Evolutionary conservation across 2,113 vertebrate species (phyloP), one percentile per base, ranked within the genome.

Genomic region (Ciconia maguari): DNA sequence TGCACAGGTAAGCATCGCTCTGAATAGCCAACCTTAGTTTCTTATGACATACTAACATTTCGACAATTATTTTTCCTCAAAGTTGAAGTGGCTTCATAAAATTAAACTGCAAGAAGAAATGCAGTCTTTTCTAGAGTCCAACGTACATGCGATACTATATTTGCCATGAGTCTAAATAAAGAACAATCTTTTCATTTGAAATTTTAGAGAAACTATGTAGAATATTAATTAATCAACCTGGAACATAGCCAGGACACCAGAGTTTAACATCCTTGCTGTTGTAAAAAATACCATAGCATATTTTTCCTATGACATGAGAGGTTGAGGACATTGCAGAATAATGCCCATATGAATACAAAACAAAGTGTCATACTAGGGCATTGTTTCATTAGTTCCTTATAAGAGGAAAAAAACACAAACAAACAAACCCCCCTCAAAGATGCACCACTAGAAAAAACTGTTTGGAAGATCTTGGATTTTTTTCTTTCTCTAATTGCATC

Each of bases 151-250:
- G 6, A 24, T 36, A 41, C 4, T 79, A 21, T 32, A 68, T 80
- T 93, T 90, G 17, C 11, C 80, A 62, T 2, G 1, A 65, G 38
- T 48, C 36, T 72, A 93, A 92, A 90, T 78, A 87, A 83, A 84
- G 36, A 26, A n/a, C 24, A 69, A 34, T 68, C 36, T 90, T 83
- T 85, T 61, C 8, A 75, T 85, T 42, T 71, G 15, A 88, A 93
- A 78, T 83, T 83, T 89, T 72, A 83, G 38, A 52, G 36, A 36
- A 75, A 89, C 14, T 61, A 41, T 36, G 25, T 16, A 87, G 48
- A 91, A 69, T 84, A 90, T 68, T 84, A 94, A 89, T 94, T 94
- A 92, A 83, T 52, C 17, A 87, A 78, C 36, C 25, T 79, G 87
- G 49, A 95, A 74, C 18, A 49, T 7, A 75, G 41, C 64, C 88